Conservation (phyloP, 2,888 invertebrate species). For the Temnothorax ravouxi region DNA sequence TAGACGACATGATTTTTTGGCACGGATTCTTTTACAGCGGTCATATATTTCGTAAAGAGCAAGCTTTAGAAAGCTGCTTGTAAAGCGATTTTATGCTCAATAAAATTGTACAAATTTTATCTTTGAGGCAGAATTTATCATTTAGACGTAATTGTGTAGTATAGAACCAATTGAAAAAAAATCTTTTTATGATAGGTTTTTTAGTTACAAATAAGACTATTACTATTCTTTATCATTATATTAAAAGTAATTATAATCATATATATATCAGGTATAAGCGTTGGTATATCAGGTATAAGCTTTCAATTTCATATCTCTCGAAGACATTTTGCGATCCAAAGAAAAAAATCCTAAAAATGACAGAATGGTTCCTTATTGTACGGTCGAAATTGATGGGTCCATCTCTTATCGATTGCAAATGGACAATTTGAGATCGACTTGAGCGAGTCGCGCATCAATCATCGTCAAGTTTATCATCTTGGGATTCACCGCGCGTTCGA, state of each 20-base stretch:
- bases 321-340: background rate
- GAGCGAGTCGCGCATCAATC: constrained; percentile 4
- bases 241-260: background rate
- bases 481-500: background rate
- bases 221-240: background rate
- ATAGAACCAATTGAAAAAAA: background rate
- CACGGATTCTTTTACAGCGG: background rate
- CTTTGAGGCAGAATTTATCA: background rate
- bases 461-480: constrained; percentile 4
- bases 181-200: background rate
- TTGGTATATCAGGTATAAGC: background rate
- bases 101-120: background rate
- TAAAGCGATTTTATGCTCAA: background rate
- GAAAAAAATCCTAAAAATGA: background rate
- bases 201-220: background rate
- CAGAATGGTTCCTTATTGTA: background rate
- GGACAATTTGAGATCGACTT: background rate
- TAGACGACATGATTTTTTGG: background rate
- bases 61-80: background rate
- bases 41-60: background rate
- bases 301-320: background rate
- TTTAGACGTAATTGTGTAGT: background rate
- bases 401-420: background rate
- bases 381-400: background rate
- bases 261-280: background rate